Evolutionary conservation across 2,113 vertebrate genomes (phyloP).

Genomic region (Bothrops jararaca): DNA sequence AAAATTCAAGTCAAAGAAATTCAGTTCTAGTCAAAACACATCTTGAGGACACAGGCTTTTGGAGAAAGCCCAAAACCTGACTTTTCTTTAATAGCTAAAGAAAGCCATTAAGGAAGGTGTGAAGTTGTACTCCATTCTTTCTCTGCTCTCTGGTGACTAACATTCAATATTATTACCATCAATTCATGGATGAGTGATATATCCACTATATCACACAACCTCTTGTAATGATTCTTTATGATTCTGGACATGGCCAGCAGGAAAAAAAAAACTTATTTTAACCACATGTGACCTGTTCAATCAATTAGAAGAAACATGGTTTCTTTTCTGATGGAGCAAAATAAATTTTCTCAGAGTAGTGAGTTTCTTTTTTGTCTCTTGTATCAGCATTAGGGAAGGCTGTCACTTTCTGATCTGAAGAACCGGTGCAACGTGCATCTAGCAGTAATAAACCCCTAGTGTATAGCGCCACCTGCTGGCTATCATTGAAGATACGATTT

Average conservation of each 20-base stretch:
- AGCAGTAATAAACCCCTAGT: slow-evolving; percentile 43
- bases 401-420: not conserved
- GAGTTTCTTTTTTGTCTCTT: not conserved
- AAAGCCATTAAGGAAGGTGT: not conserved
- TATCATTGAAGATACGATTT: slow-evolving; percentile 16
- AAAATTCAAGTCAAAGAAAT: not conserved
- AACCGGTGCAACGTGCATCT: not conserved
- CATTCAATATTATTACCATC: not conserved
- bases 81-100: not conserved
- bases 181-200: not conserved
- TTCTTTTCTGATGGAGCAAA: not conserved
- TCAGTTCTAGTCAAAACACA: not conserved
- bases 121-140: not conserved
- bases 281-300: not conserved
- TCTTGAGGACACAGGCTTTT: not conserved
- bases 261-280: not conserved
- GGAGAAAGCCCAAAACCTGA: not conserved
- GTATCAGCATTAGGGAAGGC: slow-evolving; percentile 18
- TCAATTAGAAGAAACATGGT: not conserved
- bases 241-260: not conserved
- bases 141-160: not conserved
- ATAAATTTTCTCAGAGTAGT: not conserved
- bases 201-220: not conserved
- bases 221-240: not conserved
- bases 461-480: slow-evolving; percentile 65